phyloP scores from a whole-genome alignment of 1,140 invertebrate species.

The Palaemon carinicauda region DNA sequence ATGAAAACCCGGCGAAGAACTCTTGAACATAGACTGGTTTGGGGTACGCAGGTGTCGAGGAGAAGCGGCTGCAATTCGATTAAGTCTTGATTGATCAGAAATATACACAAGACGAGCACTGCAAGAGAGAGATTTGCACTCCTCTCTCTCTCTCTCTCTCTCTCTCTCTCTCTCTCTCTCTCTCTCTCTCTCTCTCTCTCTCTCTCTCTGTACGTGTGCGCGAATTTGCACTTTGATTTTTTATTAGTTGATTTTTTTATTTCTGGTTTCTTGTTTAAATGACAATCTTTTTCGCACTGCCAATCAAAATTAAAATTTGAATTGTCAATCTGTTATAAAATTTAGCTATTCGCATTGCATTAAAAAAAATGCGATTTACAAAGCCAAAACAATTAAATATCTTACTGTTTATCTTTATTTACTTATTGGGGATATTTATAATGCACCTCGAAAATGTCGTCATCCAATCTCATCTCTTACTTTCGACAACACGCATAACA shows the following conservation, averaged over 20 bases:
- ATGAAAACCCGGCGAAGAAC: background rate
- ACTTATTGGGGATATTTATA: no score
- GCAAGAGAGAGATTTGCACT: conserved; percentile 19
- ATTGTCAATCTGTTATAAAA: no score
- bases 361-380: no score
- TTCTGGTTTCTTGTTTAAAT: background rate
- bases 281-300: background rate
- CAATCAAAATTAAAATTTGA: no score
- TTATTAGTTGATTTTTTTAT: background rate
- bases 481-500: no score
- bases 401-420: no score
- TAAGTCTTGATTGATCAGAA: conserved; percentile 41
- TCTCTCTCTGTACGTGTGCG: no score
- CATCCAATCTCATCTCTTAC: no score
- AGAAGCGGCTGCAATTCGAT: conserved; percentile 20
- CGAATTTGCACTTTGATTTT: background rate
- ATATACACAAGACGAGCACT: conserved; percentile 29
- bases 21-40: background rate
- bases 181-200: conserved; percentile 10
- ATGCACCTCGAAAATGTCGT: no score
- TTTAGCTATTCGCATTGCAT: no score
- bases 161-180: conserved; percentile 16
- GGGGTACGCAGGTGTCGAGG: background rate
- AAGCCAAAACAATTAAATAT: no score
- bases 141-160: background rate